Evolutionary conservation across 2,113 vertebrate species (phyloP).

Genomic region (Hippocampus comes): DNA sequence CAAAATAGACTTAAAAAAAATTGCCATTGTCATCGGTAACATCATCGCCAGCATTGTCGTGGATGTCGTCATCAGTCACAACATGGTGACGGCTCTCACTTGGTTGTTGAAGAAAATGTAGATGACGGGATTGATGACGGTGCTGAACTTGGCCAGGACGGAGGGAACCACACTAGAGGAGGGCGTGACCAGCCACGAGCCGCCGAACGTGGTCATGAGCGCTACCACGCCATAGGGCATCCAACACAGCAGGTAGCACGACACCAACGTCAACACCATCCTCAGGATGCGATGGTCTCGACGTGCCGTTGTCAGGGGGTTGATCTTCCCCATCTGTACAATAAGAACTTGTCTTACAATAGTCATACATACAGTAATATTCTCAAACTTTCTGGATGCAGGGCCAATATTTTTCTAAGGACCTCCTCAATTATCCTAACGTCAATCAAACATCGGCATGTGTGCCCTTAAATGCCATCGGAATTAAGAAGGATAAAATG

Average conservation of each 20-base stretch:
- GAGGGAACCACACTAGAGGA: constrained; percentile 71
- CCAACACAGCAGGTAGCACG: constrained; percentile 78
- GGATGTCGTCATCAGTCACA: no score
- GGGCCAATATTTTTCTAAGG: no score
- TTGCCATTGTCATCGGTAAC: no score
- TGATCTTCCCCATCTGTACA: constrained; percentile 74
- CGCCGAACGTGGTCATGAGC: constrained; percentile 72
- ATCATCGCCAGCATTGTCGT: no score
- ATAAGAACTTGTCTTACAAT: background rate
- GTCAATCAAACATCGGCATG: no score
- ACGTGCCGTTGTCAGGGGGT: constrained; percentile 69
- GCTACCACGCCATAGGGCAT: constrained; percentile 76
- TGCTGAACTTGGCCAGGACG: constrained; percentile 80
- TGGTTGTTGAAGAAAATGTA: constrained; percentile 80
- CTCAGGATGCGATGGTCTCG: constrained; percentile 73
- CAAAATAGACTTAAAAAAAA: no score
- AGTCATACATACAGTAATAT: background rate
- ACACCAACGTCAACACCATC: constrained; percentile 76
- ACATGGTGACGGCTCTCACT: constrained; percentile 53
- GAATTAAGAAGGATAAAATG: no score
- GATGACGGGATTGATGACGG: constrained; percentile 77
- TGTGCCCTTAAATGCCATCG: background rate
- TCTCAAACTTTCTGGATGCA: no score
- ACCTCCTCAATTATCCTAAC: no score
- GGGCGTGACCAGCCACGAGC: constrained; percentile 63